Evolutionary conservation across 2,888 invertebrate genomes (phyloP).

Genomic region (Noctua janthina): DNA sequence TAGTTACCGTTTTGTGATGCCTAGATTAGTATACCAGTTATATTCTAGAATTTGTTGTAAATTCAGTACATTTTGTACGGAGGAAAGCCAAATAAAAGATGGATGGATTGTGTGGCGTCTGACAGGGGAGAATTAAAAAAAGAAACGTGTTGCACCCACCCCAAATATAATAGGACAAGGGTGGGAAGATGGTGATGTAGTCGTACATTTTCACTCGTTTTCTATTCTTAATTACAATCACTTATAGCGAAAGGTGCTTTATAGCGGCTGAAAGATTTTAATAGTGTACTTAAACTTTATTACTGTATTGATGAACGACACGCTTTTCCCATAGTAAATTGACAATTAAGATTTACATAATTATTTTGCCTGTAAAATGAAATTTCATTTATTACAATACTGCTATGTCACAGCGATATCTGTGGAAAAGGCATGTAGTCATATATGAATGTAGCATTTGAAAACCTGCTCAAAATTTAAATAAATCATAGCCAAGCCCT

Average conservation of each 20-base stretch:
- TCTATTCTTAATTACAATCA: constrained; percentile 22
- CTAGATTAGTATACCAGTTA: not conserved
- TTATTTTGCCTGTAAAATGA: not conserved
- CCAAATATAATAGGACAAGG: too few species aligned
- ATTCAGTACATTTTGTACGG: not conserved
- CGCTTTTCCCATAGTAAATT: constrained; percentile 28
- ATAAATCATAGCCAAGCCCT: constrained; percentile 5
- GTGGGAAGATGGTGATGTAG: not conserved
- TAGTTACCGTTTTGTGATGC: constrained; percentile 1
- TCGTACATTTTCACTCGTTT: not conserved
- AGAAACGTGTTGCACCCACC: too few species aligned
- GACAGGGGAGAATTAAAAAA: too few species aligned
- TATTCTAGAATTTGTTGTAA: not conserved
- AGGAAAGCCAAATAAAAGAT: too few species aligned
- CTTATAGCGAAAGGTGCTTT: constrained; percentile 12
- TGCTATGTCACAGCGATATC: not conserved
- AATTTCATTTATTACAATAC: constrained; percentile 7
- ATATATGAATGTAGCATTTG: not conserved
- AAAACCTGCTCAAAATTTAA: not conserved
- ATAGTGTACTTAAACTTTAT: constrained; percentile 48
- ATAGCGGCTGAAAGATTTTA: constrained; percentile 26
- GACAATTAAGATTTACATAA: constrained; percentile 20
- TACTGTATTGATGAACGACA: constrained; percentile 9
- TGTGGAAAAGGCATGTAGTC: not conserved
- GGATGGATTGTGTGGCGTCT: too few species aligned